These are phyloP conservation scores for Rhagonycha lutea DNA, from an alignment of 2,888 invertebrate genomes.

Conservation along the genomic window DNA sequence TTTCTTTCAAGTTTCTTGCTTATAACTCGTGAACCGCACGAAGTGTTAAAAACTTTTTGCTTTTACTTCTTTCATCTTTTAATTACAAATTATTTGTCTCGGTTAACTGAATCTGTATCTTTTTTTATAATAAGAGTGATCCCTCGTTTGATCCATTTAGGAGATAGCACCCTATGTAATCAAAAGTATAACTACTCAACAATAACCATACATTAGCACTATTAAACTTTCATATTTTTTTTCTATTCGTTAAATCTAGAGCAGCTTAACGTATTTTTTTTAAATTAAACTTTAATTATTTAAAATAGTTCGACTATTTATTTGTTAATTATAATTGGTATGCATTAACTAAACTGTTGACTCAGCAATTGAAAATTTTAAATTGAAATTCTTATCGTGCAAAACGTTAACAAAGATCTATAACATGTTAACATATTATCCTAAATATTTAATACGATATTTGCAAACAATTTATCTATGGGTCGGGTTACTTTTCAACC, in stretches of 20 bases:
- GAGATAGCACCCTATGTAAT: background rate
- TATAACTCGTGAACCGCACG: too few species aligned
- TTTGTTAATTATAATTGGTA: background rate
- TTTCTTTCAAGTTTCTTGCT: too few species aligned
- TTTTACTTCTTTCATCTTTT: background rate
- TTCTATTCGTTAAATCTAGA: background rate
- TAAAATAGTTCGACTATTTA: background rate
- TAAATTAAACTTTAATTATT: background rate
- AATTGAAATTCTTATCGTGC: background rate
- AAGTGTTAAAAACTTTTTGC: too few species aligned
- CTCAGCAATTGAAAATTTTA: constrained; percentile 2
- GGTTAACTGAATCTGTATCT: background rate
- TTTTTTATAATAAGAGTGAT: background rate
- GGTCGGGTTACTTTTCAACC: background rate
- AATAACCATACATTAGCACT: background rate
- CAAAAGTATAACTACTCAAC: background rate
- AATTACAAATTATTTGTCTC: background rate
- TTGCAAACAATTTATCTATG: background rate
- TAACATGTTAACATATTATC: background rate
- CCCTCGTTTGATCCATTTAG: background rate
- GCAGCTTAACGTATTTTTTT: background rate
- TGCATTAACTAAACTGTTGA: background rate
- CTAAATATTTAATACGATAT: background rate
- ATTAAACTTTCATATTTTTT: background rate
- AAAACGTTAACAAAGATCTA: background rate